These are phyloP conservation scores for Drosophila siamana DNA, from an alignment of 2,888 invertebrate species.

Conservation along the genomic window DNA sequence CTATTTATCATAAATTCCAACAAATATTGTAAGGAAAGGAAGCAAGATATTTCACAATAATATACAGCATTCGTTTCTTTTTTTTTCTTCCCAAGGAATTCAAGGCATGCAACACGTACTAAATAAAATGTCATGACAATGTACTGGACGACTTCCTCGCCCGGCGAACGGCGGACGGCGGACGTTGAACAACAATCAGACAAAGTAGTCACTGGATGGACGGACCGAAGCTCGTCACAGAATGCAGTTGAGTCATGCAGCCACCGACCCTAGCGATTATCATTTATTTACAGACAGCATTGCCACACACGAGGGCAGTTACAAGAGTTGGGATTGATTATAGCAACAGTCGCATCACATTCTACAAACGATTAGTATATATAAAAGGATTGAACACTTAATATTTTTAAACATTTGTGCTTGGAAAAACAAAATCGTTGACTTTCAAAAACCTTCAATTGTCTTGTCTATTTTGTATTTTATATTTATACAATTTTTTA, in stretches of 20 bases:
- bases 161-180: too few species aligned
- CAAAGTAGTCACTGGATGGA: conserved; percentile 60
- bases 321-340: neutral
- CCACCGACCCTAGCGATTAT: conserved; percentile 57
- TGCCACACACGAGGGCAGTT: conserved; percentile 18
- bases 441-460: too few species aligned
- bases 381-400: too few species aligned
- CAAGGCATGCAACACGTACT: conserved; percentile 67
- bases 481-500: too few species aligned
- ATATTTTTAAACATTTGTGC: neutral
- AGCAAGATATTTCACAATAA: conserved; percentile 58
- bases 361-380: too few species aligned
- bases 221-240: conserved; percentile 36
- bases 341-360: too few species aligned
- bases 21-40: conserved; percentile 10
- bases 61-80: conserved; percentile 57
- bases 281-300: conserved; percentile 62
- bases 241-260: conserved; percentile 61
- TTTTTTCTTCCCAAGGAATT: conserved; percentile 53
- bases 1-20: conserved; percentile 54
- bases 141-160: conserved; percentile 36
- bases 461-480: too few species aligned
- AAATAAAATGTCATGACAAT: conserved; percentile 65
- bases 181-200: conserved; percentile 65
- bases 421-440: too few species aligned